Conservation (phyloP, 2,888 invertebrate genomes). For the Sthenelais limicola region DNA sequence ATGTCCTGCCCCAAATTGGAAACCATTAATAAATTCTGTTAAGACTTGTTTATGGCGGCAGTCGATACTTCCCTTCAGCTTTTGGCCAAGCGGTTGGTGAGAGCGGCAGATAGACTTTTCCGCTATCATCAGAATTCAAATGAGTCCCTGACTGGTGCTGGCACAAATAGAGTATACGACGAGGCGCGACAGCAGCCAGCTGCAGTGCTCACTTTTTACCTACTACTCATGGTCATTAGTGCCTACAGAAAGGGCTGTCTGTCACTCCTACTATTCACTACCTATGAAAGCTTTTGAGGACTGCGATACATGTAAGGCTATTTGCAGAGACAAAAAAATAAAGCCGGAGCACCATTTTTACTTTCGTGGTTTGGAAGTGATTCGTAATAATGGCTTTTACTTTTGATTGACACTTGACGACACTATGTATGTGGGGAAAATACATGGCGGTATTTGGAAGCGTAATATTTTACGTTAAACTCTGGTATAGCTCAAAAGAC, state of each 20-base stretch:
- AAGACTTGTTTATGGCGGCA: too few relatives aligned
- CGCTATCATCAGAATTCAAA: neutral
- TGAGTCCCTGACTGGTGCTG: neutral
- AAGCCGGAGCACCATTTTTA: neutral
- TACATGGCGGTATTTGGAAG: too few relatives aligned
- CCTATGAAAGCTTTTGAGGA: neutral
- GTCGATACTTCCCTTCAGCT: too few relatives aligned
- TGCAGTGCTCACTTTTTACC: neutral
- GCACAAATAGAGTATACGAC: neutral
- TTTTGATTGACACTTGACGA: too few relatives aligned
- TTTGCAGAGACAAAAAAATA: neutral
- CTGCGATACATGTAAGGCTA: neutral
- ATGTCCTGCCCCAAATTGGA: too few relatives aligned
- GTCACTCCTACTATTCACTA: neutral
- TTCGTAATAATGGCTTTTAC: too few relatives aligned
- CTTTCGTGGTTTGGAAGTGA: too few relatives aligned
- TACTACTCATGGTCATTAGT: neutral
- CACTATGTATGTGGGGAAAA: too few relatives aligned
- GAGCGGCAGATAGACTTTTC: neutral
- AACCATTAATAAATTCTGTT: too few relatives aligned
- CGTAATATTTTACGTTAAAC: too few relatives aligned
- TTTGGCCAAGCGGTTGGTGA: too few relatives aligned
- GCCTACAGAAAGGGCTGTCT: neutral
- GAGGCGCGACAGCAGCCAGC: neutral
- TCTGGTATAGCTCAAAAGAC: too few relatives aligned